Conservation (phyloP, 1,140 invertebrate species). For the Hyles vespertilio region DNA sequence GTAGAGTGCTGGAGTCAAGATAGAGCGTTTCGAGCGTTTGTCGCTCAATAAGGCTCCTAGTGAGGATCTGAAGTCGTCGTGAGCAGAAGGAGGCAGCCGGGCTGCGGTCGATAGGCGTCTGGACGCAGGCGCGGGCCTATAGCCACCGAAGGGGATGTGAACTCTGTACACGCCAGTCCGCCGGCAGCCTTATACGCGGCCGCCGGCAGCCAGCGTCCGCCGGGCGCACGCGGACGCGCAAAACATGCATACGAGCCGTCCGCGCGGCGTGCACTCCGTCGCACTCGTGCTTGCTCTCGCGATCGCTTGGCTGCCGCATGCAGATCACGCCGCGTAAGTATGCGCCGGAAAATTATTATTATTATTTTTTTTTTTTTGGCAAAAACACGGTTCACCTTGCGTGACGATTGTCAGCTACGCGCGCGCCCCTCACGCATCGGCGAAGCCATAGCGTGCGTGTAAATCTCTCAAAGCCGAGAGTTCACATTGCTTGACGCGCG, state of each 20-base stretch:
- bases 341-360: too few species aligned
- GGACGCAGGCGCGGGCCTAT: slow-evolving; percentile 45
- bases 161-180: slow-evolving; percentile 35
- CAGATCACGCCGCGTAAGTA: slow-evolving; percentile 62
- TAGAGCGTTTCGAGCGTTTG: slow-evolving; percentile 41
- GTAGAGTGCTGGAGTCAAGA: slow-evolving; percentile 31
- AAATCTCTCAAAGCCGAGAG: slow-evolving; percentile 28
- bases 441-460: slow-evolving; percentile 33
- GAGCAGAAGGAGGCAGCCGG: slow-evolving; percentile 41
- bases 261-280: slow-evolving; percentile 39
- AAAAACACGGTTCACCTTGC: slow-evolving; percentile 9
- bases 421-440: slow-evolving; percentile 21
- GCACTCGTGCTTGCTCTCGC: slow-evolving; percentile 44
- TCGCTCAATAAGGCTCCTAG: slow-evolving; percentile 46
- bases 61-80: slow-evolving; percentile 45
- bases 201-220: slow-evolving; percentile 37
- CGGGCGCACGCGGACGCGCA: slow-evolving; percentile 28
- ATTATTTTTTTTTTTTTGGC: too few species aligned
- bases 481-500: slow-evolving; percentile 22
- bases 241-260: slow-evolving; percentile 40
- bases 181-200: slow-evolving; percentile 39
- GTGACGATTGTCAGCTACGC: slow-evolving; percentile 5
- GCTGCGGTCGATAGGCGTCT: slow-evolving; percentile 47
- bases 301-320: slow-evolving; percentile 48
- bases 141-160: slow-evolving; percentile 18